A percentile compares a stretch with the other conserved stretches of the same genome.
Conservation (phyloP, 1,140 invertebrate species). For the Dendroctonus valens region DNA sequence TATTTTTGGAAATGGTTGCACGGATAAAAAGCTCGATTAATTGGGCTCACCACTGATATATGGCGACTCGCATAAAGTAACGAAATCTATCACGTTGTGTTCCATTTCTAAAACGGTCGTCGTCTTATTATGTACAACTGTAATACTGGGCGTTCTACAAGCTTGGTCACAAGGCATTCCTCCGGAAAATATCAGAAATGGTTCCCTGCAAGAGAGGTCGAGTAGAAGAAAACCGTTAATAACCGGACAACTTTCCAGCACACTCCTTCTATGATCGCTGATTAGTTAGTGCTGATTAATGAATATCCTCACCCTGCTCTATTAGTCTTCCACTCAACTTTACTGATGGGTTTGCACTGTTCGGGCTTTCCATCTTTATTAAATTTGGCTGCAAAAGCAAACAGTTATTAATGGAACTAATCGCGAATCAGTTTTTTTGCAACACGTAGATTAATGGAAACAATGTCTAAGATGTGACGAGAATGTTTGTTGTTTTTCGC, state of each 20-base stretch:
- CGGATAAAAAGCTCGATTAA: background rate
- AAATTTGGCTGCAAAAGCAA: slow-evolving; percentile 69
- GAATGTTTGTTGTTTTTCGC: too few relatives aligned
- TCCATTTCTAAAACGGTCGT: slow-evolving; percentile 99
- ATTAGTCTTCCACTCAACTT: slow-evolving; percentile 92
- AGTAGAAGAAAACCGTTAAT: too few relatives aligned
- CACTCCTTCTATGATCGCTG: background rate
- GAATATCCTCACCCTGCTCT: slow-evolving; percentile 71
- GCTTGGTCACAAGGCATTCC: slow-evolving; percentile 88
- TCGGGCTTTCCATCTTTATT: slow-evolving; percentile 85
- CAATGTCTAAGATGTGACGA: too few relatives aligned
- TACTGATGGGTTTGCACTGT: slow-evolving; percentile 88
- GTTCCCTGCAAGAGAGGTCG: slow-evolving; percentile 73
- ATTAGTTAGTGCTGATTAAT: background rate
- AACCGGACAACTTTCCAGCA: too few relatives aligned
- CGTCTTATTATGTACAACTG: slow-evolving; percentile 91
- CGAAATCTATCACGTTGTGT: slow-evolving; percentile 96
- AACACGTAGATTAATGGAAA: slow-evolving; percentile 1
- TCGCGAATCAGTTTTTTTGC: background rate
- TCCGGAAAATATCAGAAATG: slow-evolving; percentile 92
- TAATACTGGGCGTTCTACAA: slow-evolving; percentile 89
- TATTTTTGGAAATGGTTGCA: too few relatives aligned
- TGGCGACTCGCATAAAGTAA: slow-evolving; percentile 90
- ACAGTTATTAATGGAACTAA: background rate
- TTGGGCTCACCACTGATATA: slow-evolving; percentile 78